These are phyloP conservation scores for Drosophila baimaii DNA, from an alignment of 1,140 invertebrate species.

Conservation along the genomic window DNA sequence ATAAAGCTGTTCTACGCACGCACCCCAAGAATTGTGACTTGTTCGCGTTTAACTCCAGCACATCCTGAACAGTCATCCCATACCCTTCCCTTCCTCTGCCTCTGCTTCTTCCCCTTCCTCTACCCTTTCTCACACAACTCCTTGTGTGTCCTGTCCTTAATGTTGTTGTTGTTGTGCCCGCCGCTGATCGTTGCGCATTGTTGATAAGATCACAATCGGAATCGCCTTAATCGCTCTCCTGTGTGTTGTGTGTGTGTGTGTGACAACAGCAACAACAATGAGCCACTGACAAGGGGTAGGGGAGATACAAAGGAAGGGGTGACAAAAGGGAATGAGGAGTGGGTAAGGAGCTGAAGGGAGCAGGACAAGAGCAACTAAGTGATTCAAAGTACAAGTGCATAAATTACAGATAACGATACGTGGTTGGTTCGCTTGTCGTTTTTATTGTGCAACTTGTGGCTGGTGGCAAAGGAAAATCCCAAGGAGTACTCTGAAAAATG, in stretches of 20 bases:
- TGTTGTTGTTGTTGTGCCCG: constrained; percentile 49
- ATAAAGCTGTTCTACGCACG: constrained; percentile 83
- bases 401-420: constrained; percentile 80
- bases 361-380: constrained; percentile 66
- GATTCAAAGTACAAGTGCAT: constrained; percentile 82
- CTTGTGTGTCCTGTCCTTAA: constrained; percentile 71
- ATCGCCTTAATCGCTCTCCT: constrained; percentile 60
- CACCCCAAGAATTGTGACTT: constrained; percentile 63
- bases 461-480: background rate
- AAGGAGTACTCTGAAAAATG: background rate
- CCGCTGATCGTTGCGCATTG: constrained; percentile 70
- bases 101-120: too few species aligned
- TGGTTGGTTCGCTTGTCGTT: constrained; percentile 48
- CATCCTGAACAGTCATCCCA: background rate
- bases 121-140: constrained; percentile 29
- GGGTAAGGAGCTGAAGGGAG: constrained; percentile 5
- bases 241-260: constrained; percentile 58
- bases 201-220: constrained; percentile 78
- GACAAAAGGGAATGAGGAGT: background rate
- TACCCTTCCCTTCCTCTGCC: background rate
- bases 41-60: constrained; percentile 39
- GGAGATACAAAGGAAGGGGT: background rate
- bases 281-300: constrained; percentile 36
- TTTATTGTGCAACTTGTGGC: constrained; percentile 19
- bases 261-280: constrained; percentile 60